Evolutionary conservation across 1,140 invertebrate species (phyloP).

Genomic region (Ceratoteleas bidentatus): DNA sequence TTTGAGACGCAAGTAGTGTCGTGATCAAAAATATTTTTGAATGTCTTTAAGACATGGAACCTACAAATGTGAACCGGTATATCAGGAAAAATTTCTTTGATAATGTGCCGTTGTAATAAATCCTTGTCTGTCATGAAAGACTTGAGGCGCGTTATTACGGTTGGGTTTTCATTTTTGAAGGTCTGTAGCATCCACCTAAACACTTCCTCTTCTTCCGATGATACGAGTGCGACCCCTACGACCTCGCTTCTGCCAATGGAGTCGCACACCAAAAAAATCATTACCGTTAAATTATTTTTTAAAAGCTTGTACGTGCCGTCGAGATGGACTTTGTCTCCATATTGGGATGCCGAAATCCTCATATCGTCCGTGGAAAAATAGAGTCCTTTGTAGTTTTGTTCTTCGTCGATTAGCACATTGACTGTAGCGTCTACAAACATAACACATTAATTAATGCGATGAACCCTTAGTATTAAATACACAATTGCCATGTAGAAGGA

Average conservation of each 20-base stretch:
- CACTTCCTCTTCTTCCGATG: slow-evolving; percentile 14
- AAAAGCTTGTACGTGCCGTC: slow-evolving; percentile 9
- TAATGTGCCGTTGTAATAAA: slow-evolving; percentile 16
- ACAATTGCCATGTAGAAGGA: too few species aligned
- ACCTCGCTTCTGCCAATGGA: slow-evolving; percentile 23
- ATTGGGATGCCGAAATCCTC: not conserved
- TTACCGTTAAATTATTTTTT: slow-evolving; percentile 5
- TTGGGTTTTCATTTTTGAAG: slow-evolving; percentile 37
- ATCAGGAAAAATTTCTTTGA: slow-evolving; percentile 43
- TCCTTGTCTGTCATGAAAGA: slow-evolving; percentile 57
- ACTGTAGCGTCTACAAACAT: not conserved
- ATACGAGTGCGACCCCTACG: slow-evolving; percentile 16
- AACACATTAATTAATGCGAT: too few species aligned
- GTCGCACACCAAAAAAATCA: slow-evolving; percentile 7
- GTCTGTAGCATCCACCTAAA: slow-evolving; percentile 25
- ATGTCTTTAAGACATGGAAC: slow-evolving; percentile 39
- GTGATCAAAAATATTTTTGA: slow-evolving; percentile 4
- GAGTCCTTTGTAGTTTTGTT: not conserved
- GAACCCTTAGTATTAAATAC: too few species aligned
- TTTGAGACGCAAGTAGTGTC: slow-evolving; percentile 17
- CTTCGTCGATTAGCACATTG: slow-evolving; percentile 6
- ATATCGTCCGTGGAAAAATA: slow-evolving; percentile 4
- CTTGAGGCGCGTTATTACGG: slow-evolving; percentile 25
- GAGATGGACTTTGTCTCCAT: slow-evolving; percentile 1
- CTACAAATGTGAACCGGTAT: slow-evolving; percentile 22